These are phyloP conservation scores for Cylindroiulus punctatus DNA, from an alignment of 2,888 invertebrate genomes.

Conservation along the genomic window DNA sequence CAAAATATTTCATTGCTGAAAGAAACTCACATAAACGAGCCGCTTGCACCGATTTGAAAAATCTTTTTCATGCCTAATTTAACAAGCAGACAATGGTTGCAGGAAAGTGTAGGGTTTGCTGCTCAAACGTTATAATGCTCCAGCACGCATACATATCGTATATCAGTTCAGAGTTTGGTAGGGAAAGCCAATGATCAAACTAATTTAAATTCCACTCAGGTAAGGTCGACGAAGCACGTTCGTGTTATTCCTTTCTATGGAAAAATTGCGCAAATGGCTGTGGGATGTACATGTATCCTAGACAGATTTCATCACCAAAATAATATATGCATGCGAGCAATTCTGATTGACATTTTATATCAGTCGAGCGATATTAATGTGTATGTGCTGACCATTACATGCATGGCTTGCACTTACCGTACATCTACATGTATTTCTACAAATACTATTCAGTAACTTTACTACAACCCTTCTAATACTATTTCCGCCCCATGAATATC, in stretches of 20 bases:
- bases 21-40: slow-evolving; percentile 11
- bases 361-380: no score
- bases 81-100: slow-evolving; percentile 6
- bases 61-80: slow-evolving; percentile 43
- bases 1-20: slow-evolving; percentile 13
- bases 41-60: slow-evolving; percentile 13
- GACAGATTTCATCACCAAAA: no score
- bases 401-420: no score
- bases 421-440: no score
- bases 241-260: background rate
- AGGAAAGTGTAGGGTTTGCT: background rate
- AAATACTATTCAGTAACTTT: background rate
- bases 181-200: background rate
- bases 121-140: background rate
- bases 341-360: no score
- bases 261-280: no score
- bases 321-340: no score
- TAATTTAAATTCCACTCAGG: background rate
- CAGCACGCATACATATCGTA: background rate
- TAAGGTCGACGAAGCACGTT: background rate
- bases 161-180: background rate
- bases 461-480: background rate
- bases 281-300: no score
- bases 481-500: slow-evolving; percentile 9
- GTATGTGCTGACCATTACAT: no score